Evolutionary conservation across 2,797 vertebrate species (phyloP), one percentile per base, ranked within the genome.

Genomic region (Acanthiza pusilla): DNA sequence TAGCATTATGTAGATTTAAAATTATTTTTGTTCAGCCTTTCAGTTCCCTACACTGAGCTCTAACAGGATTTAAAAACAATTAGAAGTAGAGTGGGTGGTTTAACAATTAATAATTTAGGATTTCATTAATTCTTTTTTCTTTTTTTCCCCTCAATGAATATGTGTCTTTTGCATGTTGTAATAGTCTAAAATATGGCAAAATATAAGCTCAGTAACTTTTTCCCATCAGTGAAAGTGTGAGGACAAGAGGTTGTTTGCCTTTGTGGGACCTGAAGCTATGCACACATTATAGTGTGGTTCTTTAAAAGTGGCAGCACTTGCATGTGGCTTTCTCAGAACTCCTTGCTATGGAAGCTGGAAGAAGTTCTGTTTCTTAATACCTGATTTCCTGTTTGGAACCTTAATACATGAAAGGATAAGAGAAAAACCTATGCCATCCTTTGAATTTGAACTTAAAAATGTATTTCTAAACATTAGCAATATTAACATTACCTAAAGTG

Each of bases 41-140:
- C 80, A n/a, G 58, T 87, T 94, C 42, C 70, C 55, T 67, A 15
- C 7, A 29, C 19, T 75, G 51, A 96, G 19, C 15, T n/a, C 40
- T 63, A 68, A 70, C 4, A 88, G 45, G 45, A 81, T 88, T 94
- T 96, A 58, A 86, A 82, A 94, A 83, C 51, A 89, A 63, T 75
- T 80, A 80, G 34, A 43, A 89, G 40, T 22, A 65, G 30, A 17
- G 13, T 48, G 19, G 40, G 29, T 76, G 21, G 19, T 79, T 87
- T 71, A 53, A 83, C 9, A 85, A n/a, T 14, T 45, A 47, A 74
- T 42, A 71, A 72, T 65, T 77, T 47, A 66, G 32, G 11, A 65
- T 84, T 67, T 80, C 2, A 17, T 77, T 43, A 8, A 53, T 54
- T 63, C 14, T 53, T 38, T 36, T 32, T 16, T 11, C 1, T 9